These are phyloP conservation scores for Lutjanus campechanus DNA, from an alignment of 2,797 vertebrate genomes.

Conservation along the genomic window DNA sequence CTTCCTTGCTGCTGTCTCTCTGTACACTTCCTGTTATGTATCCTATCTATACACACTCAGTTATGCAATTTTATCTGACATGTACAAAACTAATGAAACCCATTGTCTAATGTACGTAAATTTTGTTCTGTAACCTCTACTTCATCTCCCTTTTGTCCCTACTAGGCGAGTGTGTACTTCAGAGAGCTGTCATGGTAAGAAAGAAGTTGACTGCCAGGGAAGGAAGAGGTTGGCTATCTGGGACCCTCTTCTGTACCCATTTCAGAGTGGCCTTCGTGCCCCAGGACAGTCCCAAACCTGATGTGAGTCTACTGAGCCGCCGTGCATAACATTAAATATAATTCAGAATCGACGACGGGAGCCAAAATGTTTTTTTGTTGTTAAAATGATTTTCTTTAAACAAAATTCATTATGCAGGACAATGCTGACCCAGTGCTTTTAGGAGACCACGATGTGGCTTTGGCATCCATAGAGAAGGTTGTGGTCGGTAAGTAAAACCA, in stretches of 20 bases:
- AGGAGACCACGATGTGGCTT: constrained; percentile 90
- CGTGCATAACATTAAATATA: background rate
- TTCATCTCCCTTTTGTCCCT: background rate
- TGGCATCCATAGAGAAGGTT: constrained; percentile 92
- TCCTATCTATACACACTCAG: constrained; percentile 8
- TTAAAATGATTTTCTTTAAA: background rate
- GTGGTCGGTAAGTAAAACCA: constrained; percentile 89
- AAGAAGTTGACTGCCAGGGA: constrained; percentile 87
- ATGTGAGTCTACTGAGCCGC: constrained; percentile 77
- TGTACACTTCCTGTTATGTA: constrained; percentile 62
- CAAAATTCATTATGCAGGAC: constrained; percentile 74
- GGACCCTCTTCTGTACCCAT: constrained; percentile 92
- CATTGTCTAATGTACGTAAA: background rate
- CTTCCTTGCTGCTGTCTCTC: constrained; percentile 36
- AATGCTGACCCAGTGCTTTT: constrained; percentile 84
- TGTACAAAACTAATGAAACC: background rate
- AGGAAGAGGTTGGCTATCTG: constrained; percentile 87
- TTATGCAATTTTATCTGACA: background rate
- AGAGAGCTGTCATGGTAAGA: constrained; percentile 89
- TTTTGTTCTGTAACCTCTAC: background rate
- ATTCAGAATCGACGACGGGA: background rate
- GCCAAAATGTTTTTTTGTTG: background rate
- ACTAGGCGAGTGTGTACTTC: constrained; percentile 91
- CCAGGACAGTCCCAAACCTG: constrained; percentile 82
- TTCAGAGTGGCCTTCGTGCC: constrained; percentile 92